Evolutionary conservation across 2,888 invertebrate genomes (phyloP), one percentile per base, ranked within the genome.

Genomic region (Callinectes sapidus): DNA sequence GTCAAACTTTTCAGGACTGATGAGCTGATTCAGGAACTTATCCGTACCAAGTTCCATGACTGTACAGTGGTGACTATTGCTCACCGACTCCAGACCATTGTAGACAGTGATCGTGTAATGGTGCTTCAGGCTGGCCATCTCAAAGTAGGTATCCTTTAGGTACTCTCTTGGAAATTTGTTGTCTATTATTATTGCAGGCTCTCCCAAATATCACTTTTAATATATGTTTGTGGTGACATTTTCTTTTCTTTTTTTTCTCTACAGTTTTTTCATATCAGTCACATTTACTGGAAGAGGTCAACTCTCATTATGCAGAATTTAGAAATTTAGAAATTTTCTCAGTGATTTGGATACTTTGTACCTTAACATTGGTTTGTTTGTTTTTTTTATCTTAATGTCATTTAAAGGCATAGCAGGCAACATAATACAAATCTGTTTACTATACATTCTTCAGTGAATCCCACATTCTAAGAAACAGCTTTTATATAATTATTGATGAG

Each of bases 21-120:
- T 95, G 97, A 97, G 88, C 96, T 98, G 93, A 98, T 98, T 95
- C 98, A 98, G 96, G 96, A 96, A 95, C 98, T 98, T 0, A 98
- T 98, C 92, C 96, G 98, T 92, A 96, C 96, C 85, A 97, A 97
- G 95, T 98, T 98, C 95, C 96, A 96, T 23, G 96, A 97, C 39
- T 98, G 98, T 95, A 98, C 98, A 0, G 98, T 99, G 14, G 96
- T 99, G 77, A 98, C 98, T 0, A 98, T 99, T 66, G 98, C 98
- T 5, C 98, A 99, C 96, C 97, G 99, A 85, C 96, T 99, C 55
- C 97, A 98, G 95, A 99, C 98, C 0, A 98, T 99, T 94, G 98
- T 99, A 97, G 98, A 99, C 96, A 98, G 98, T 0, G 98, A 98
- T 96, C 97, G 97, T 93, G 97, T 98, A 28, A 96, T 98, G 95